phyloP scores from a whole-genome alignment of 2,113 vertebrate genomes.

The Ginglymostoma cirratum region DNA sequence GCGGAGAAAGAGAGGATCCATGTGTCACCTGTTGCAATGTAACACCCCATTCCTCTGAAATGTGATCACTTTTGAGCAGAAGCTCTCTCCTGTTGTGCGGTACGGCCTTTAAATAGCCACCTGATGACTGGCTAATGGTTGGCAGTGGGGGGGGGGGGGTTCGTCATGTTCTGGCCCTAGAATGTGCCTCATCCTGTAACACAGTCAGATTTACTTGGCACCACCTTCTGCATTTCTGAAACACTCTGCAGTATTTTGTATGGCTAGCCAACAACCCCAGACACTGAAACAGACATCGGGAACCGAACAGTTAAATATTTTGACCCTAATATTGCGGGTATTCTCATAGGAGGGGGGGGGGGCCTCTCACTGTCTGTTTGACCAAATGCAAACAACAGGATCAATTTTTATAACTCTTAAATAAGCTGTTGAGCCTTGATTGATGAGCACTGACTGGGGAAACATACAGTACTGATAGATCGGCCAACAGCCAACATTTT shows the following conservation, averaged over 20 bases:
- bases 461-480: neutral
- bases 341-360: neutral
- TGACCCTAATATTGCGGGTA: neutral
- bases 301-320: neutral
- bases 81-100: too few relatives aligned
- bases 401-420: neutral
- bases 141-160: too few relatives aligned
- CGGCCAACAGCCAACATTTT: neutral
- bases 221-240: neutral
- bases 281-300: neutral
- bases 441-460: neutral
- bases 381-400: neutral
- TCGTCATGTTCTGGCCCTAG: neutral
- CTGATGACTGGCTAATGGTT: neutral
- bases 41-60: neutral
- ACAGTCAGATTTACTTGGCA: neutral
- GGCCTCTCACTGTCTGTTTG: neutral
- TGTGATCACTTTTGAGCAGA: neutral
- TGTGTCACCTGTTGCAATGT: neutral
- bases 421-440: neutral
- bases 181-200: neutral
- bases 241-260: neutral
- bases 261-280: neutral
- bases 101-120: neutral
- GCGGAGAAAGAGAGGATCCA: neutral